These are phyloP conservation scores for Nerophis lumbriciformis DNA, from an alignment of 2,113 vertebrate genomes.

Conservation along the genomic window DNA sequence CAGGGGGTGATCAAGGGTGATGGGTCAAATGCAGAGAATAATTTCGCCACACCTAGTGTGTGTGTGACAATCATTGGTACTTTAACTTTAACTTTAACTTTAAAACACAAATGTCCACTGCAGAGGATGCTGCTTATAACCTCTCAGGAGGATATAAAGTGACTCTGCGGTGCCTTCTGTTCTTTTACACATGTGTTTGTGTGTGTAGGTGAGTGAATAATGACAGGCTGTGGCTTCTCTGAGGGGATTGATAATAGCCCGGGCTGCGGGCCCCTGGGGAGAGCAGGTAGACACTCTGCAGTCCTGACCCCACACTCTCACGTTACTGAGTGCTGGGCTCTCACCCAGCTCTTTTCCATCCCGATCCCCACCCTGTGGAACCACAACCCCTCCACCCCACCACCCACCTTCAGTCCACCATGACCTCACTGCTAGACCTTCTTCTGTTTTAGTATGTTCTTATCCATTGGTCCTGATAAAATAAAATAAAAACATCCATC, in stretches of 20 bases:
- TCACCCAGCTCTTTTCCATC: conserved; percentile 63
- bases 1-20: too few relatives aligned
- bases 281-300: conserved; percentile 93
- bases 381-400: conserved; percentile 59
- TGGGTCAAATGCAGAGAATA: too few relatives aligned
- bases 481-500: too few relatives aligned
- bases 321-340: conserved; percentile 88
- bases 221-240: conserved; percentile 84
- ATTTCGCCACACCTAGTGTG: too few relatives aligned
- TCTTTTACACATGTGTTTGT: conserved; percentile 19
- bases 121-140: too few relatives aligned
- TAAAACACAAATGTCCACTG: too few relatives aligned
- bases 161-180: neutral
- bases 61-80: too few relatives aligned
- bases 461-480: conserved; percentile 29
- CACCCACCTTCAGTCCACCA: conserved; percentile 68
- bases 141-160: neutral
- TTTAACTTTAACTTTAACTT: too few relatives aligned
- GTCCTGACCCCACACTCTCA: conserved; percentile 92
- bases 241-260: conserved; percentile 88
- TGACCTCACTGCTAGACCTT: conserved; percentile 62
- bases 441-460: conserved; percentile 22
- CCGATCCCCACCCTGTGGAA: conserved; percentile 71
- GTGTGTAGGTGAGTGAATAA: conserved; percentile 70
- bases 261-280: conserved; percentile 80